These are phyloP conservation scores for Eledona agricola DNA, from an alignment of 2,888 invertebrate species.

Conservation along the genomic window DNA sequence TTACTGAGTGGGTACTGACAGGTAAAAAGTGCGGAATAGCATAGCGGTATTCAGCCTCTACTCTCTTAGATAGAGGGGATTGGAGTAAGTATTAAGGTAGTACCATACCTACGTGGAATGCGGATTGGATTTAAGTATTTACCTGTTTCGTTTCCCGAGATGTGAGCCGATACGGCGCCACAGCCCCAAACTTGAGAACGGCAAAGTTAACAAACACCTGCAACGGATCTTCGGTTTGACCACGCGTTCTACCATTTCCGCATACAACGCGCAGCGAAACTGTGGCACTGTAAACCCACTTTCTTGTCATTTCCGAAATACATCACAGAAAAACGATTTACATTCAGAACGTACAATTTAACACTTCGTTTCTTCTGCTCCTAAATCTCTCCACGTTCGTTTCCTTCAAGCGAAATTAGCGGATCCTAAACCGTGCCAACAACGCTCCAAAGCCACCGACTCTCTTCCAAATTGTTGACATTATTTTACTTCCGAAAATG, in stretches of 20 bases:
- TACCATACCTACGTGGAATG: constrained; percentile 43
- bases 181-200: constrained; percentile 25
- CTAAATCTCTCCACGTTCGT: too few species aligned
- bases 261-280: constrained; percentile 10
- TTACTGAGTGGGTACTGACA: constrained; percentile 51
- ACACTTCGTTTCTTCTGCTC: too few species aligned
- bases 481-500: too few species aligned
- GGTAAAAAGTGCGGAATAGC: constrained; percentile 55
- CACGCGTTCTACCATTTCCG: constrained; percentile 30
- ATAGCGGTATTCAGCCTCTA: constrained; percentile 51
- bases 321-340: too few species aligned
- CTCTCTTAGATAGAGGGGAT: constrained; percentile 44
- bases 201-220: constrained; percentile 13
- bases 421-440: too few species aligned
- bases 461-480: too few species aligned
- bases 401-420: too few species aligned
- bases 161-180: constrained; percentile 36
- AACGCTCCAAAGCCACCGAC: too few species aligned
- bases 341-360: too few species aligned
- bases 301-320: too few species aligned
- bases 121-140: constrained; percentile 37
- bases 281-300: constrained; percentile 6
- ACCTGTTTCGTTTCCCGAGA: constrained; percentile 35
- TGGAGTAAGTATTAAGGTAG: constrained; percentile 41
- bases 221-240: constrained; percentile 31